Percentiles rank a stretch among this genome's conserved stretches.
These are phyloP conservation scores for Antechinus flavipes DNA, from an alignment of 2,113 vertebrate species.

Conservation along the genomic window DNA sequence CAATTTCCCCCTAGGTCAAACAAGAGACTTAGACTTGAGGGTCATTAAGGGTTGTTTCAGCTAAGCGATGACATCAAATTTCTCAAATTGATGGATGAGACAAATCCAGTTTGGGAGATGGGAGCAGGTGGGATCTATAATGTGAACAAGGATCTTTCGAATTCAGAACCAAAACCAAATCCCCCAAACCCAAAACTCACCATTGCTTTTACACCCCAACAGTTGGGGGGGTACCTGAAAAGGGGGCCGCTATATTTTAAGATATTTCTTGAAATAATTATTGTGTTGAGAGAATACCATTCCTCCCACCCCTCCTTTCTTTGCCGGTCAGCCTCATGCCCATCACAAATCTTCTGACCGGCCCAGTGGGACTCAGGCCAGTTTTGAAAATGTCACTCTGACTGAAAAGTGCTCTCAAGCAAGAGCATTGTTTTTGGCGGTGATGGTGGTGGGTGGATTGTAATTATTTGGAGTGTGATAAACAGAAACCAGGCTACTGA, in stretches of 20 bases:
- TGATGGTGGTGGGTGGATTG: not conserved
- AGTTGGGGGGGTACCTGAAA: not conserved
- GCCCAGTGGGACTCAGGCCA: not conserved
- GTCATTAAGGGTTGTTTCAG: not conserved
- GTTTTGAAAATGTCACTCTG: not conserved
- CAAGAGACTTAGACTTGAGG: not conserved
- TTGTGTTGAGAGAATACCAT: not conserved
- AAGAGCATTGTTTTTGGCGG: not conserved
- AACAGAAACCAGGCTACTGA: not conserved
- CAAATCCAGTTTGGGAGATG: not conserved
- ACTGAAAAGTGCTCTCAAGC: not conserved
- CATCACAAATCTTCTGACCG: not conserved
- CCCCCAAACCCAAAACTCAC: not conserved
- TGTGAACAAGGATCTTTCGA: not conserved
- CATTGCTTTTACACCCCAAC: not conserved
- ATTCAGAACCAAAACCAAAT: not conserved
- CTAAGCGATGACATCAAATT: not conserved
- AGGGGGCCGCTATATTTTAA: not conserved
- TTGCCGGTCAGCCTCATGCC: not conserved
- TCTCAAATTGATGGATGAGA: not conserved
- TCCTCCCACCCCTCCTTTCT: not conserved
- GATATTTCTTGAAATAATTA: not conserved
- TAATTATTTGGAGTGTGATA: not conserved
- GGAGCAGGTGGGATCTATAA: not conserved
- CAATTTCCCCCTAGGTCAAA: not conserved